Evolutionary conservation across 2,888 invertebrate genomes (phyloP), one percentile per base, ranked within the genome.

Genomic region (Ormyrus nitidulus): DNA sequence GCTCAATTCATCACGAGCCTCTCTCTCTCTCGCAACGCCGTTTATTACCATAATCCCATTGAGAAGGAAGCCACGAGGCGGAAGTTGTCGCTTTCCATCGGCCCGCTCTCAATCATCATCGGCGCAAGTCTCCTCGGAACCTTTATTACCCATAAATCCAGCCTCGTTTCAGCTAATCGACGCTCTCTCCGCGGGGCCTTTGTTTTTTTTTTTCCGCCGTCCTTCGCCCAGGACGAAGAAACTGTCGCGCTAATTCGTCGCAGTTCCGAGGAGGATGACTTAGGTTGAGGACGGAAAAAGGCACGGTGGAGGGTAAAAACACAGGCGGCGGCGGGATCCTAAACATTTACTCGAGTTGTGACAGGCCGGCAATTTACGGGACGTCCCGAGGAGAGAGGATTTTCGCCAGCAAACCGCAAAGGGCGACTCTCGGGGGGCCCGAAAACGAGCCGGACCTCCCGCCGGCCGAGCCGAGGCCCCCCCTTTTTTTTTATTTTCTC

Each of bases 321-420:
- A 34, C 34, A 4, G 4, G 4, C 34, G 34, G 34, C 34, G 4
- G 34, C 34, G 34, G 34, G 34, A 2, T 4, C 34, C 34, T 34
- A 34, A 34, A 34, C 34, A 44, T 77, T 76, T 72, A 77, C 76
- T 71, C 68, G 80, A 80, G 76, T 80, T 80, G 76, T 80, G 80
- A 80, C 80, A 80, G 77, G 76, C 46, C 58, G 62, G 72, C 46
- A 68, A 80, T 76, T 80, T 77, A 77, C 72, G 69, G 58, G 79
- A 75, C 69, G 53, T n/a, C 64, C 79, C 64, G 66, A 34, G 66
- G 74, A 6, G 13, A 34, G 34, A 34, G 34, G 34, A 34, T 34
- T 34, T 34, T 34, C 34, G 64, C 54, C 54, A 54, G 49, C 56
- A 8, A 34, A 34, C 34, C 34, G 34, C 34, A 34, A 19, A 1